A percentile compares a stretch with the other conserved stretches of the same genome.
phyloP scores from a whole-genome alignment of 1,140 invertebrate species.

The Dendroctonus ponderosae region DNA sequence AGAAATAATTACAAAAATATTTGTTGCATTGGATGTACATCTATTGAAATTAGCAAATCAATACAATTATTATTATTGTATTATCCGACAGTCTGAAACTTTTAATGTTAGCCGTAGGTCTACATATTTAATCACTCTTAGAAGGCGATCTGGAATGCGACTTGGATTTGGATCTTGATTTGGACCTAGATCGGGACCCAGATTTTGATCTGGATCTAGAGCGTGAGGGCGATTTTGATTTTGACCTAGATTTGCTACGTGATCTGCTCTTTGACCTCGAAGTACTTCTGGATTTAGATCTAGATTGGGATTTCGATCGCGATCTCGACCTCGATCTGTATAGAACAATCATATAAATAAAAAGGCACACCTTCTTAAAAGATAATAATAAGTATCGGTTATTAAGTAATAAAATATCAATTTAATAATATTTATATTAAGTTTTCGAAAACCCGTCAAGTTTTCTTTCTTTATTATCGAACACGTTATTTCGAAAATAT shows the following conservation, averaged over 20 bases:
- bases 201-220: slow-evolving; percentile 40
- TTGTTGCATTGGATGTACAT: neutral
- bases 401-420: no score
- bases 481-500: no score
- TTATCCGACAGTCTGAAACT: no score
- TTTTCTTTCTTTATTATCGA: no score
- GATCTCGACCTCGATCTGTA: slow-evolving; percentile 19
- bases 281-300: slow-evolving; percentile 46
- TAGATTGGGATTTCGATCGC: slow-evolving; percentile 3
- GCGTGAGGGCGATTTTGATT: slow-evolving; percentile 41
- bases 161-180: slow-evolving; percentile 42
- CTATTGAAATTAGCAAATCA: neutral
- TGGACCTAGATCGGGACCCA: slow-evolving; percentile 45
- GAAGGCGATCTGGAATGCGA: slow-evolving; percentile 34
- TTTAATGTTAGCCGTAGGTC: no score
- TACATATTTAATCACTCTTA: slow-evolving; percentile 1
- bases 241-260: slow-evolving; percentile 30
- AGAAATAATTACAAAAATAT: neutral
- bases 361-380: no score
- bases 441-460: no score
- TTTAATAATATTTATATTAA: no score
- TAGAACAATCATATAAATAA: no score
- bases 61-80: no score
- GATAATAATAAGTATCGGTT: no score
- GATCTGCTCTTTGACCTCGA: slow-evolving; percentile 42